Conservation (phyloP, 2,797 vertebrate species). For the Pteropus rufus region DNA sequence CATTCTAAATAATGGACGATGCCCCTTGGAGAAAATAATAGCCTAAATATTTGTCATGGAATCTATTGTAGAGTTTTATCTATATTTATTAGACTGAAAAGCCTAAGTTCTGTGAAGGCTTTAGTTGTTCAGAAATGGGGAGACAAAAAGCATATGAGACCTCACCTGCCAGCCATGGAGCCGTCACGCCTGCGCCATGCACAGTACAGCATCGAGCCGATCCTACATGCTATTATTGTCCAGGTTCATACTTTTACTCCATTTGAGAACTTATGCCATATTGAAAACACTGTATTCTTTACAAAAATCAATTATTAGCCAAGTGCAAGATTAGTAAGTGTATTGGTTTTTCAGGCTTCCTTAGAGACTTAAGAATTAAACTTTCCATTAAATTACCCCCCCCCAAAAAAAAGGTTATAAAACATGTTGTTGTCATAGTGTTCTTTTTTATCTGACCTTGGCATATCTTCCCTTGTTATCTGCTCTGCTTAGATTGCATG, state of each 20-base stretch:
- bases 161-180: not conserved
- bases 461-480: constrained; percentile 36
- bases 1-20: constrained; percentile 47
- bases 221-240: not conserved
- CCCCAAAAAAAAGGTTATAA: not conserved
- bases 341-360: constrained; percentile 9
- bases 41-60: not conserved
- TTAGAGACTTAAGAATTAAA: constrained; percentile 38
- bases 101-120: not conserved
- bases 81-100: not conserved
- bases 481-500: constrained; percentile 32
- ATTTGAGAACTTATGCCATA: not conserved
- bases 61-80: not conserved
- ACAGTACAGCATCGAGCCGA: fast-evolving
- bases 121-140: not conserved
- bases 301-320: not conserved
- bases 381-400: constrained; percentile 27
- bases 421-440: constrained; percentile 37
- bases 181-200: not conserved
- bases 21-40: not conserved
- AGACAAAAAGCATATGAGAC: not conserved
- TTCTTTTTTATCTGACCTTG: constrained; percentile 61
- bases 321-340: not conserved
- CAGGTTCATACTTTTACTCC: not conserved
- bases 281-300: not conserved